phyloP scores from a whole-genome alignment of 2,113 vertebrate species.

The Danio rerio region DNA sequence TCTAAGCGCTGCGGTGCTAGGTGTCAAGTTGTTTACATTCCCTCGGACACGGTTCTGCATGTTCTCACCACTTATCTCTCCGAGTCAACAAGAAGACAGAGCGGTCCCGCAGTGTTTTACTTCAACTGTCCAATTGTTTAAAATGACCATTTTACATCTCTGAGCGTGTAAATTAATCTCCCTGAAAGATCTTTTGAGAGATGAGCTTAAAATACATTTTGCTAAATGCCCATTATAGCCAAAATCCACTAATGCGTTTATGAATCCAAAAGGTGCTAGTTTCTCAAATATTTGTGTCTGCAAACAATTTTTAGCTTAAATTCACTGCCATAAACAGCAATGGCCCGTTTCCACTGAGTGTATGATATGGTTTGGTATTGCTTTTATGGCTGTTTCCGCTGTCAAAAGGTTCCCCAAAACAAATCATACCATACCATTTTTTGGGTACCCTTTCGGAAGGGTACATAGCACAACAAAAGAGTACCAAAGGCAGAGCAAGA shows the following conservation, averaged over 20 bases:
- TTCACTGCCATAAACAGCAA: slow-evolving; percentile 17
- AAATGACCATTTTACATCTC: slow-evolving; percentile 24
- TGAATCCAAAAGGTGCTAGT: not conserved
- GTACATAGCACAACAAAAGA: no score
- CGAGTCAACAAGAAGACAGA: slow-evolving; percentile 51
- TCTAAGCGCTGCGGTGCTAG: slow-evolving; percentile 29
- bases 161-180: slow-evolving; percentile 2
- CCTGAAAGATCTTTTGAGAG: slow-evolving; percentile 39
- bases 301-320: slow-evolving; percentile 34
- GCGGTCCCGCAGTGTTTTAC: slow-evolving; percentile 39
- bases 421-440: no score
- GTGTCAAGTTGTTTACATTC: slow-evolving; percentile 54
- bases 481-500: no score
- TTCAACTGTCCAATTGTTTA: slow-evolving; percentile 52
- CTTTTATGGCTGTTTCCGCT: no score
- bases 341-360: no score
- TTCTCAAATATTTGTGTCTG: slow-evolving; percentile 45
- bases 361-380: no score
- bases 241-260: slow-evolving; percentile 32
- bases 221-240: slow-evolving; percentile 43
- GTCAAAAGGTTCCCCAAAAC: no score
- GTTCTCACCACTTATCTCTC: slow-evolving; percentile 45
- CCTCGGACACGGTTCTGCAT: slow-evolving; percentile 43
- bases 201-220: slow-evolving; percentile 49
- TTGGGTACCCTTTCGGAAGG: no score